Conservation (phyloP, 2,113 vertebrate genomes). For the Sinocyclocheilus maitianheensis region DNA sequence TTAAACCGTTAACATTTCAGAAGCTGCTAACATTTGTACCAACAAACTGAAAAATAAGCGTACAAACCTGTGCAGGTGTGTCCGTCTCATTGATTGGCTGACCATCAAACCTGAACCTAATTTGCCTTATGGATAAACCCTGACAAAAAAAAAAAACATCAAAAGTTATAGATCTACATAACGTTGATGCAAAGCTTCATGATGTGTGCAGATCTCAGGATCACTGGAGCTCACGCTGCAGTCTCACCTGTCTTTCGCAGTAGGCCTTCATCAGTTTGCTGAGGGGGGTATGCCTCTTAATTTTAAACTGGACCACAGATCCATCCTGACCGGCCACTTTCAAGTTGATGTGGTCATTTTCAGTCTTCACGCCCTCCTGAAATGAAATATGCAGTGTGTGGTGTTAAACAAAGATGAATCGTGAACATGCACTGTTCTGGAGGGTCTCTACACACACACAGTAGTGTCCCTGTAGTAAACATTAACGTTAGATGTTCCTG, state of each 20-base stretch:
- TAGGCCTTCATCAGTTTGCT: slow-evolving; percentile 95
- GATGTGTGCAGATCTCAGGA: not conserved
- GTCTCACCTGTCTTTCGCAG: slow-evolving; percentile 90
- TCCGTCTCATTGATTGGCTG: slow-evolving; percentile 84
- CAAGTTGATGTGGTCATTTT: slow-evolving; percentile 93
- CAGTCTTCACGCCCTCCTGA: slow-evolving; percentile 89
- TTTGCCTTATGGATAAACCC: slow-evolving; percentile 84
- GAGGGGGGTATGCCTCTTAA: slow-evolving; percentile 91
- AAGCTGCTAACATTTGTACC: not conserved
- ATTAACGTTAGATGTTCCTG: too few relatives aligned
- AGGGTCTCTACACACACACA: not conserved
- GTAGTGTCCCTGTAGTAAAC: not conserved
- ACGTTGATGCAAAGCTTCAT: not conserved
- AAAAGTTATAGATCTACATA: not conserved
- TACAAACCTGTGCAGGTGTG: slow-evolving; percentile 79
- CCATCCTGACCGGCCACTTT: slow-evolving; percentile 93
- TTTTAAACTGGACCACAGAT: slow-evolving; percentile 92
- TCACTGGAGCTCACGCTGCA: not conserved
- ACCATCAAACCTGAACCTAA: slow-evolving; percentile 84
- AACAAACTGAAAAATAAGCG: not conserved
- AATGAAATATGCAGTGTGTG: not conserved
- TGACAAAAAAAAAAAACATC: slow-evolving; percentile 39
- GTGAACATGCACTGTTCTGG: not conserved
- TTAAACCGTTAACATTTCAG: not conserved
- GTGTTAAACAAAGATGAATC: not conserved